Percentiles rank a stretch among this genome's conserved stretches.
These are phyloP conservation scores for Atethmia centrago DNA, from an alignment of 2,888 invertebrate genomes.

Conservation along the genomic window DNA sequence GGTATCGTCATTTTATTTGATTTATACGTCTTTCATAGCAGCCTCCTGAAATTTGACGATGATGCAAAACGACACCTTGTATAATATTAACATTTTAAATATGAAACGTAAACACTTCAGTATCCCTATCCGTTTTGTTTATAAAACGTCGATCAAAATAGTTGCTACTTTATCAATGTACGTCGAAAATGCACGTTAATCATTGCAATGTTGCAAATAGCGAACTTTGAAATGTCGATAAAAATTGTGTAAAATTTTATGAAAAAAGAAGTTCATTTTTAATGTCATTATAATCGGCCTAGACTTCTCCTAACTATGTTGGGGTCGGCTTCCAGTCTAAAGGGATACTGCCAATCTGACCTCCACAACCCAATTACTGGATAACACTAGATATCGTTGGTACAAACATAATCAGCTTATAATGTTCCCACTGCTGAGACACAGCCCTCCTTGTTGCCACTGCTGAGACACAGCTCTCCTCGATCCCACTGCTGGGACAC, in stretches of 20 bases:
- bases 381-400: not conserved
- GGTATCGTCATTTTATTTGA: too few species aligned
- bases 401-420: not conserved
- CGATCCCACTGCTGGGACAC: too few species aligned
- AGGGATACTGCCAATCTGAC: too few species aligned
- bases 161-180: not conserved
- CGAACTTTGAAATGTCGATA: not conserved
- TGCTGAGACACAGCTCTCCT: too few species aligned
- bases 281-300: not conserved
- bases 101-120: slow-evolving; percentile 21
- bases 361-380: not conserved
- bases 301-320: not conserved
- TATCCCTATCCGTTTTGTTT: not conserved
- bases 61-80: too few species aligned
- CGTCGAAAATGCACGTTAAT: slow-evolving; percentile 18
- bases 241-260: not conserved
- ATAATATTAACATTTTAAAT: not conserved
- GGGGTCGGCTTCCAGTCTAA: not conserved
- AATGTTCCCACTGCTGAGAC: not conserved
- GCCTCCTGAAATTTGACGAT: too few species aligned
- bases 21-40: too few species aligned
- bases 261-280: not conserved
- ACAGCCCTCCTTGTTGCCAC: too few species aligned
- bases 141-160: slow-evolving; percentile 9
- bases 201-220: slow-evolving; percentile 7